phyloP scores from a whole-genome alignment of 2,888 invertebrate genomes.

The Pristionchus fissidentatus region DNA sequence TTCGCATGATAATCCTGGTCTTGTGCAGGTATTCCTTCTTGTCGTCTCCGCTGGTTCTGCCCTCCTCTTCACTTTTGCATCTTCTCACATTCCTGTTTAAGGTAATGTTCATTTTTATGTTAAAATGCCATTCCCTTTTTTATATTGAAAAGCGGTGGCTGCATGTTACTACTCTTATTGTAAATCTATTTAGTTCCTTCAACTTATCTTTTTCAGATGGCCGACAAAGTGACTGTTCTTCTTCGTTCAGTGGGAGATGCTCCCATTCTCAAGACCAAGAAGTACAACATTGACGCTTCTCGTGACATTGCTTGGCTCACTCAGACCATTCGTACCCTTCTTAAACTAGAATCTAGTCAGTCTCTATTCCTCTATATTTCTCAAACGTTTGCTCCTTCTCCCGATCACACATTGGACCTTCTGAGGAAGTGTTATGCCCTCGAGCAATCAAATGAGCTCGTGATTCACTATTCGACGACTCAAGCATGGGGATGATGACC shows the following conservation, averaged over 20 bases:
- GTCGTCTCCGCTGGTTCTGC: constrained; percentile 33
- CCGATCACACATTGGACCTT: constrained; percentile 61
- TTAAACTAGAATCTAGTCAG: constrained; percentile 8
- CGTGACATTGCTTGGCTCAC: constrained; percentile 44
- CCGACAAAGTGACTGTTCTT: constrained; percentile 56
- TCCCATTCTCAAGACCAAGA: constrained; percentile 61
- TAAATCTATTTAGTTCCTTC: no score
- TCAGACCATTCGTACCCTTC: constrained; percentile 27
- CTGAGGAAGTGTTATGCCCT: constrained; percentile 46
- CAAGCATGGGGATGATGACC: constrained; percentile 62
- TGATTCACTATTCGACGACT: constrained; percentile 63
- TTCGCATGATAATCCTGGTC: no score
- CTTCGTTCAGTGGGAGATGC: constrained; percentile 61
- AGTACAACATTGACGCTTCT: constrained; percentile 44
- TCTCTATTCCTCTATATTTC: constrained; percentile 51
- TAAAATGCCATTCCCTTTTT: background rate
- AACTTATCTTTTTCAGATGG: constrained; percentile 42
- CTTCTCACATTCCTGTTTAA: constrained; percentile 2
- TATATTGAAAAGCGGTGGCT: background rate
- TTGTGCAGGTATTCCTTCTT: background rate
- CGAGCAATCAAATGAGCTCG: constrained; percentile 48
- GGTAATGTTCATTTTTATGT: background rate
- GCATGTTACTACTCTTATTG: no score
- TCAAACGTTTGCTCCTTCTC: constrained; percentile 62
- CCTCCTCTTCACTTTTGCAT: background rate